These are phyloP conservation scores for Coptodon rendalli DNA, from an alignment of 2,113 vertebrate genomes.

Conservation along the genomic window DNA sequence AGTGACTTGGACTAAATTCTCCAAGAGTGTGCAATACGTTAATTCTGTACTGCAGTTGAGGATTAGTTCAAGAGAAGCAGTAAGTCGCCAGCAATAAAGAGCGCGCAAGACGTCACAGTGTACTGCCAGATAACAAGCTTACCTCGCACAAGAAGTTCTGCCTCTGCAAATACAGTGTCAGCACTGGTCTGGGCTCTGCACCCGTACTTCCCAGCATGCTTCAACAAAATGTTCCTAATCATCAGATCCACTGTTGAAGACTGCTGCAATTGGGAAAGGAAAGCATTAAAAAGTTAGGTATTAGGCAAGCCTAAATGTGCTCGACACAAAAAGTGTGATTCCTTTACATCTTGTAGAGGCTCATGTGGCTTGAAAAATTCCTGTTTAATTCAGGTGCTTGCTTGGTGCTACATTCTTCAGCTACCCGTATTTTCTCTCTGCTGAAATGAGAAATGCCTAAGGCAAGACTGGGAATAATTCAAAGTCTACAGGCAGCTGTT, in stretches of 20 bases:
- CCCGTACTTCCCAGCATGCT: slow-evolving; percentile 91
- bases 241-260: slow-evolving; percentile 93
- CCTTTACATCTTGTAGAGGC: slow-evolving; percentile 45
- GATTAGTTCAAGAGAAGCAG: background rate
- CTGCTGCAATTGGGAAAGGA: slow-evolving; percentile 75
- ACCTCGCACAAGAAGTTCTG: slow-evolving; percentile 95
- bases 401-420: slow-evolving; percentile 41
- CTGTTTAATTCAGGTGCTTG: slow-evolving; percentile 53
- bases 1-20: background rate
- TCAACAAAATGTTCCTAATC: slow-evolving; percentile 95
- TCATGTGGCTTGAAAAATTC: slow-evolving; percentile 46
- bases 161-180: slow-evolving; percentile 84
- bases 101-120: background rate
- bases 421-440: slow-evolving; percentile 33
- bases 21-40: background rate
- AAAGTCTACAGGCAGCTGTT: slow-evolving; percentile 68
- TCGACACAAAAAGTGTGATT: slow-evolving; percentile 26
- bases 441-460: slow-evolving; percentile 63
- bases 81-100: background rate
- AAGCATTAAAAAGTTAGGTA: background rate
- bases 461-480: slow-evolving; percentile 62
- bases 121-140: slow-evolving; percentile 31
- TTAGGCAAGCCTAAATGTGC: slow-evolving; percentile 13
- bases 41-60: background rate
- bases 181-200: slow-evolving; percentile 91